Percentiles rank a stretch among this genome's conserved stretches.
phyloP scores from a whole-genome alignment of 2,797 vertebrate species.

The Sarcoramphus papa region DNA sequence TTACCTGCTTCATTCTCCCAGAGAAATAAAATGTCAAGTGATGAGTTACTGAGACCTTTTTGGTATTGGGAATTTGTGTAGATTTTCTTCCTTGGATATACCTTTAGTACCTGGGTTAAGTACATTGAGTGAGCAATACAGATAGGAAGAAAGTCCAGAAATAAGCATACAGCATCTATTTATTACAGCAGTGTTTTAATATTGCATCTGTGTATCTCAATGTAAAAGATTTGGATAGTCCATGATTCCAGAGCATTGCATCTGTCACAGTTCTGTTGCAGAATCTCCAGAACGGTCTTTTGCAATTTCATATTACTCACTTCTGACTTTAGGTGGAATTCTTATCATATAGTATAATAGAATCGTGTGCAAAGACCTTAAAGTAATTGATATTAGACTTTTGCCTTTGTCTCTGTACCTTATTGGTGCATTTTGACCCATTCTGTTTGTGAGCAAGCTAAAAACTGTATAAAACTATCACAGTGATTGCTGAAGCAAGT shows the following conservation, averaged over 20 bases:
- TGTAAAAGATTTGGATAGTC: neutral
- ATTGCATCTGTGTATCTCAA: neutral
- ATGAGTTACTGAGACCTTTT: neutral
- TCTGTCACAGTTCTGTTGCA: neutral
- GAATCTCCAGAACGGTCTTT: neutral
- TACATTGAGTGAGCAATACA: neutral
- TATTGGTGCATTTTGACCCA: neutral
- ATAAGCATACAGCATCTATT: neutral
- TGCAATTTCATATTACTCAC: neutral
- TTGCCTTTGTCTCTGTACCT: neutral
- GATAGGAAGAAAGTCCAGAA: neutral
- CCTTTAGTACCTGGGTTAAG: neutral
- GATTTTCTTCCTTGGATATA: neutral
- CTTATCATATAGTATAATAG: neutral
- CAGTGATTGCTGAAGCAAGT: neutral
- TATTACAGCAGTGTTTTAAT: neutral
- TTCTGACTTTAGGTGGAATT: neutral
- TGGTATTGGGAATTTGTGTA: neutral
- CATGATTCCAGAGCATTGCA: neutral
- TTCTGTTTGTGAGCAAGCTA: neutral
- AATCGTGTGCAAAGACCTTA: neutral
- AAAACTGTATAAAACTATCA: neutral
- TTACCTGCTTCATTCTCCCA: neutral
- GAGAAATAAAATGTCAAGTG: neutral
- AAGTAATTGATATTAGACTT: neutral